These are phyloP conservation scores for Drosophila truncata DNA, from an alignment of 1,140 invertebrate genomes.

Conservation along the genomic window DNA sequence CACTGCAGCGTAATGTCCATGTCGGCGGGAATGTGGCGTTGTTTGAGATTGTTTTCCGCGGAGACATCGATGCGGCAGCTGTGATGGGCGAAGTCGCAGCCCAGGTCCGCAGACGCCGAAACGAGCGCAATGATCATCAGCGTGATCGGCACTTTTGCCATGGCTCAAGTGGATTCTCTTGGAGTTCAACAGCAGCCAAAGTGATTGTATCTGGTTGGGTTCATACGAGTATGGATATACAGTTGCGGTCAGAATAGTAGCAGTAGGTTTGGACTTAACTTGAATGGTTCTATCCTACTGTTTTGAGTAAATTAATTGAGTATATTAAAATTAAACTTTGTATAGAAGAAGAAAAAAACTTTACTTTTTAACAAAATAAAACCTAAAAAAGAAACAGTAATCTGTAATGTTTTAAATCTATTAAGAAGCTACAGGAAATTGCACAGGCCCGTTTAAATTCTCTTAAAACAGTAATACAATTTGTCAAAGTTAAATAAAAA, in stretches of 20 bases:
- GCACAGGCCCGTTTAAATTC: no score
- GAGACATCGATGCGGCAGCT: constrained; percentile 65
- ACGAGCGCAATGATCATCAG: constrained; percentile 46
- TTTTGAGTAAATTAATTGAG: neutral
- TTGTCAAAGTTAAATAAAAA: no score
- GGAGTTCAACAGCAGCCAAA: constrained; percentile 44
- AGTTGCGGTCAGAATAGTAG: constrained; percentile 13
- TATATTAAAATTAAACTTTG: neutral
- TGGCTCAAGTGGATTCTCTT: constrained; percentile 59
- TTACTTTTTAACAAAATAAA: no score
- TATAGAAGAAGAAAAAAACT: neutral
- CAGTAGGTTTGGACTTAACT: neutral
- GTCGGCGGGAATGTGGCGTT: constrained; percentile 57
- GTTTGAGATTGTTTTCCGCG: constrained; percentile 2
- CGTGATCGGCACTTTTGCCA: constrained; percentile 74
- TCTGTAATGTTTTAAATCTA: no score
- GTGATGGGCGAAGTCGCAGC: constrained; percentile 57
- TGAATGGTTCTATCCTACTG: no score
- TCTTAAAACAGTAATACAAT: no score
- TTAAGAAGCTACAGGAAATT: no score
- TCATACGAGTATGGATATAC: constrained; percentile 22
- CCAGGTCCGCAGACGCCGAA: constrained; percentile 20
- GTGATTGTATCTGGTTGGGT: constrained; percentile 34
- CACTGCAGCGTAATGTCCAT: constrained; percentile 62
- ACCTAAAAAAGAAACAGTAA: no score